These are phyloP conservation scores for Microtus oregoni DNA, from an alignment of 2,113 vertebrate species.

Conservation along the genomic window DNA sequence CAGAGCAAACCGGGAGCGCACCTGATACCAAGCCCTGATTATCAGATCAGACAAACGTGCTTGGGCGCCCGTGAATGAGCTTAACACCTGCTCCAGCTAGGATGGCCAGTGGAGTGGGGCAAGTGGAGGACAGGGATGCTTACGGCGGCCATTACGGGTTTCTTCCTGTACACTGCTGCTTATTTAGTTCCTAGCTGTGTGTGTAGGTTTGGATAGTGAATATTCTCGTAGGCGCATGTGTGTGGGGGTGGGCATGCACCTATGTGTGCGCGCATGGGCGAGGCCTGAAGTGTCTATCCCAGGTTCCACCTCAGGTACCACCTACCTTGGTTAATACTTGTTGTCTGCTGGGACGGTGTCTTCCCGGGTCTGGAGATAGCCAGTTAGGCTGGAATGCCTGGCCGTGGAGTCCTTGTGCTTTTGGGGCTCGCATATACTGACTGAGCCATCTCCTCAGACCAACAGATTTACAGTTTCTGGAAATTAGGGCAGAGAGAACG, in stretches of 20 bases:
- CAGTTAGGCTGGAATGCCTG: not conserved
- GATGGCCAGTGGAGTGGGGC: not conserved
- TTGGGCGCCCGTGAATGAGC: not conserved
- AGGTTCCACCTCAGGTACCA: not conserved
- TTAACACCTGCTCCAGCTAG: not conserved
- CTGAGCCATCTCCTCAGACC: not conserved
- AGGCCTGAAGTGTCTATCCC: not conserved
- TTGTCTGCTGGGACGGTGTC: not conserved
- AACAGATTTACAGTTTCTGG: not conserved
- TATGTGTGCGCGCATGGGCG: accelerated
- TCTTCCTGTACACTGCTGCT: not conserved
- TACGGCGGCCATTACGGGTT: too few species aligned
- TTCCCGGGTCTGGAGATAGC: not conserved
- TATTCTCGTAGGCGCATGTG: too few species aligned
- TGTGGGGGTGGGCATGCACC: accelerated
- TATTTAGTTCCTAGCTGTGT: not conserved
- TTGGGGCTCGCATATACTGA: too few species aligned
- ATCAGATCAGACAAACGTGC: not conserved
- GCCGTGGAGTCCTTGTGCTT: not conserved
- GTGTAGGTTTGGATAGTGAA: not conserved
- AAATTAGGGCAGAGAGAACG: not conserved
- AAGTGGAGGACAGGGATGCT: not conserved
- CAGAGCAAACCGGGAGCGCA: too few species aligned
- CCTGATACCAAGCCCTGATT: not conserved
- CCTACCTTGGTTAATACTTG: not conserved